A percentile compares a stretch with the other conserved stretches of the same genome.
These are phyloP conservation scores for Brachionus asplanchnoidis DNA, from an alignment of 1,140 invertebrate species.

Conservation along the genomic window DNA sequence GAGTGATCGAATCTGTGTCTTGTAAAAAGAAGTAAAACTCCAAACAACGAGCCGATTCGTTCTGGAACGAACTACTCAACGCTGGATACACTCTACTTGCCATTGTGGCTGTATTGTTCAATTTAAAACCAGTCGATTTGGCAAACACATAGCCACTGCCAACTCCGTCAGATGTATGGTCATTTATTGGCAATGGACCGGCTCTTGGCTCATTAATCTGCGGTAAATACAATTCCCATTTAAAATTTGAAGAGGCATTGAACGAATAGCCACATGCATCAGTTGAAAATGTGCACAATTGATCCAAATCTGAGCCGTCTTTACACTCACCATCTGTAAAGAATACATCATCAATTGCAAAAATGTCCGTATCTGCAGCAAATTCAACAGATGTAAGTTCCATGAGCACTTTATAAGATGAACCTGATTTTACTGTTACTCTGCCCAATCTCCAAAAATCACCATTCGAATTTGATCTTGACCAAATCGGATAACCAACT, in stretches of 20 bases:
- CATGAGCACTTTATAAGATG: conserved; percentile 4
- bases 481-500: conserved; percentile 46
- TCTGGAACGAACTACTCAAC: background rate
- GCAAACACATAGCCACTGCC: conserved; percentile 25
- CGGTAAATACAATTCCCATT: background rate
- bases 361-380: background rate
- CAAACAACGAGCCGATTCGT: background rate
- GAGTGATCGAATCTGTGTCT: background rate
- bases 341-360: conserved; percentile 35
- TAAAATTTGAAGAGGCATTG: background rate
- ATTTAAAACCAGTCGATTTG: background rate
- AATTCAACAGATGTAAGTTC: conserved; percentile 16
- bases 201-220: background rate
- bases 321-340: conserved; percentile 35
- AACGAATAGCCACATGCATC: conserved; percentile 13
- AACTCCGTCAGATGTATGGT: conserved; percentile 13
- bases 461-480: conserved; percentile 48
- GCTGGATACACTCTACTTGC: background rate
- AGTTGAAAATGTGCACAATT: conserved; percentile 33
- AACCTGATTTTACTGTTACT: conserved; percentile 44
- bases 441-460: conserved; percentile 50
- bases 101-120: conserved; percentile 15
- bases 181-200: conserved; percentile 28
- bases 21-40: conserved; percentile 34
- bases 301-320: background rate